Percentiles rank a stretch among this genome's conserved stretches.
These are phyloP conservation scores for Drosophila tristis DNA, from an alignment of 1,140 invertebrate genomes.

Conservation along the genomic window DNA sequence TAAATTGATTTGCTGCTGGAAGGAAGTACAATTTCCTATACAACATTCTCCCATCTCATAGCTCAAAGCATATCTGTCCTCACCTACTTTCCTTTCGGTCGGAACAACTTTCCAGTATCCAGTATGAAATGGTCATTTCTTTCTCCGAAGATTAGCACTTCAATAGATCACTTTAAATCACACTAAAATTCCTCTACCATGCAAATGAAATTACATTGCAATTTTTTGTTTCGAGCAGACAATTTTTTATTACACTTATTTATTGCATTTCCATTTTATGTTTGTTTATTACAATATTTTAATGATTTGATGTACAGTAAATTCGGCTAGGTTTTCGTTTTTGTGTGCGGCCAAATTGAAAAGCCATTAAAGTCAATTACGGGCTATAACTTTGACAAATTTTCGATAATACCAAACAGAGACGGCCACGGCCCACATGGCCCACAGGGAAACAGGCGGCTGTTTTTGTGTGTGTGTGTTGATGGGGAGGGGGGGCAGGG, in stretches of 20 bases:
- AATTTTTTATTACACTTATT: constrained; percentile 61
- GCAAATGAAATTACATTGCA: constrained; percentile 51
- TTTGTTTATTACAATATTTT: constrained; percentile 57
- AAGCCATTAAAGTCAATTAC: constrained; percentile 71
- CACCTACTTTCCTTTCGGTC: no score
- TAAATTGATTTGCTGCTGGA: no score
- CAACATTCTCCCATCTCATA: no score
- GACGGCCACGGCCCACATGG: not conserved
- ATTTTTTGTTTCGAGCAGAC: constrained; percentile 3
- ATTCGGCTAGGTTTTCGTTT: constrained; percentile 18
- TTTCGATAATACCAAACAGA: constrained; percentile 54
- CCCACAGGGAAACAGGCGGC: not conserved
- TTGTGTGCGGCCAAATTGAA: constrained; percentile 41
- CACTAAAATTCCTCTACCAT: not conserved
- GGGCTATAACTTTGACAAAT: constrained; percentile 57
- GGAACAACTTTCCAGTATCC: no score
- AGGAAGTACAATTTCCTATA: no score
- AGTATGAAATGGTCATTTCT: no score
- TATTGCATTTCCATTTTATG: constrained; percentile 47
- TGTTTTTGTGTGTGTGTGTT: not conserved
- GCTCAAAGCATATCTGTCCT: no score
- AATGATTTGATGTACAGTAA: constrained; percentile 31
- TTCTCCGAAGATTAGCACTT: no score
- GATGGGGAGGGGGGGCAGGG: constrained; percentile 17
- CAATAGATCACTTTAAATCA: no score